Evolutionary conservation across 2,888 invertebrate genomes (phyloP).

Genomic region (Arge pagana): DNA sequence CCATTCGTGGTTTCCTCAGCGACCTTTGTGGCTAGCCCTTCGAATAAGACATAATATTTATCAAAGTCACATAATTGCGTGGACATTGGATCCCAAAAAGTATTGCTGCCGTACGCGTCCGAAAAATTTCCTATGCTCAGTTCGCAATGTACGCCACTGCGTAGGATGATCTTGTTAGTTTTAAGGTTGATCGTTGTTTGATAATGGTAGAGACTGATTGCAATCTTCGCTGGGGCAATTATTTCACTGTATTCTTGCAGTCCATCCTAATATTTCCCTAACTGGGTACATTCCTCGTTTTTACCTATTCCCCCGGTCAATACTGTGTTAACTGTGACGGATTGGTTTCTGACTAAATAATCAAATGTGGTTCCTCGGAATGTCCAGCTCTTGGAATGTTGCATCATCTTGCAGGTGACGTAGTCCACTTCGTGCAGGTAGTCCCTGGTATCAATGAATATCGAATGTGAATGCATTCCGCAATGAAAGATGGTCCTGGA

Average conservation of each 20-base stretch:
- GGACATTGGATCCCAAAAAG: conserved; percentile 24
- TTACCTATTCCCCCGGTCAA: too few relatives aligned
- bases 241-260: too few relatives aligned
- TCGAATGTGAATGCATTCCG: conserved; percentile 28
- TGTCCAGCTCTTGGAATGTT: too few relatives aligned
- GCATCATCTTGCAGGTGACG: too few relatives aligned
- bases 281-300: too few relatives aligned
- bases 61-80: conserved; percentile 17
- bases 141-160: conserved; percentile 13
- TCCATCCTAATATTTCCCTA: too few relatives aligned
- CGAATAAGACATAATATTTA: conserved; percentile 14
- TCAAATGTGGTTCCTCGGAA: too few relatives aligned
- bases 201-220: conserved; percentile 18
- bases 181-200: conserved; percentile 21
- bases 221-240: too few relatives aligned
- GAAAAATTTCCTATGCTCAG: conserved; percentile 6
- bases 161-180: conserved; percentile 13
- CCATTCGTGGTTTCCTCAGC: background rate
- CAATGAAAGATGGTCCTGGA: conserved; percentile 22
- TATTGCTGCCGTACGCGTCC: conserved; percentile 22
- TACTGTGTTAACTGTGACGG: too few relatives aligned
- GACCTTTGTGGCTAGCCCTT: conserved; percentile 22
- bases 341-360: too few relatives aligned
- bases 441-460: too few relatives aligned
- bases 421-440: too few relatives aligned